Base-by-base conservation (phyloP, 2,113 vertebrate species). In the Urocynchramus pylzowi region DNA sequence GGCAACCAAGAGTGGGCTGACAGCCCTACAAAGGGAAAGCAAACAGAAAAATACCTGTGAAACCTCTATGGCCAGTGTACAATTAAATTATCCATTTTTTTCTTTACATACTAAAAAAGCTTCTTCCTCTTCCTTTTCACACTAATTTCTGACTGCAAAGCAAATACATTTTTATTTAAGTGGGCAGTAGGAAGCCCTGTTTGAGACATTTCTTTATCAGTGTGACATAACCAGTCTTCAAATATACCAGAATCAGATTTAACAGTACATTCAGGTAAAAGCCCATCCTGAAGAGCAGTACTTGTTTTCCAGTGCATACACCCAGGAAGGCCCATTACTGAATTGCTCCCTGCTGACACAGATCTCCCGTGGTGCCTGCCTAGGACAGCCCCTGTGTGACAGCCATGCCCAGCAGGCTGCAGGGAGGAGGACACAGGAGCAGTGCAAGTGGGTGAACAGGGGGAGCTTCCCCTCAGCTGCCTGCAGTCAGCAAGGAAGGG, bases 341-440 rank as follows among this genome's bases (percentile, higher is more conserved):
- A 33, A 19, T 3, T 44, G 44, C 4, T 84, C 56, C 39, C 35
- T 50, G 19, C 8, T 14, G 44, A 22, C 49, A 42, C 0, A 0
- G 39, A 53, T 33, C 49, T 22, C 8, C 27, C 1, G 2, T 1
- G 17, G 42, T 1, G 6, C 7, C 42, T 27, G 49, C 44, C 63
- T 6, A 11, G 37, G 30, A 12, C 33, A 50, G 59, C 24, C 39
- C 12, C 80, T 57, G 44, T 6, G 16, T 0, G 2, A 24, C 30
- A 33, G 42, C 26, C 0, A 0, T 4, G 61, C 68, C 17, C 59
- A 21, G 59, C 28, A 21, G 50, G 6, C 7, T 10, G 39, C 44
- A 45, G 37, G 33, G 50, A 73, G 42, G 42, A 80, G 44, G 5
- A 15, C 39, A 18, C 1, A 4, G 4, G 21, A 73, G 42, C 33